Base-by-base conservation (phyloP, 2,113 vertebrate genomes). In the Silurus meridionalis region DNA sequence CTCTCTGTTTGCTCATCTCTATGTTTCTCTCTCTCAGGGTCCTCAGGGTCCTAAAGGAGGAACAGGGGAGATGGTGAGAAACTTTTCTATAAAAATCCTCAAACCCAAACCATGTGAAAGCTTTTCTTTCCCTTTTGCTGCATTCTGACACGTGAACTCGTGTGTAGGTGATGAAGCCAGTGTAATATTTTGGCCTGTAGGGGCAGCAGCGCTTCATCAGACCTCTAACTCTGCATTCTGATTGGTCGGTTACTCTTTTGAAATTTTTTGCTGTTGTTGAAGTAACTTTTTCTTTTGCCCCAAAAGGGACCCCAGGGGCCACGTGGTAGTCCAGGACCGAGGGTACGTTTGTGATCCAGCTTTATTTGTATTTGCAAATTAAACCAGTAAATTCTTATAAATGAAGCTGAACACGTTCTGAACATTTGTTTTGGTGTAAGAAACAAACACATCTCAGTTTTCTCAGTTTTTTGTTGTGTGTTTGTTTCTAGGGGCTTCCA, bases 11-110 rank as follows among this genome's bases (percentile, higher is more conserved):
- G 6, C 21, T 85, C 46, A 72, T 37, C 2, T 10, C 25, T 66
- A 60, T 53, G 21, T 79, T 23, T 85, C 50, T 89, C 82, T 85
- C 13, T 94, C 91, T 74, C 91, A 99, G 98, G 98, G 98, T 78
- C 93, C 87, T 0, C 95, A 94, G 92, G 98, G 98, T 88, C 95
- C 95, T 87, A 99, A 95, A 90, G 98, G 98, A 93, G 93, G 88
- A 86, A 90, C 90, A 85, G 98, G 98, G 78, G 97, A 97, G 96
- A 96, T 97, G 95, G 98, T 99, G 95, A 97, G 96, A 80, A 74
- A 60, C 55, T 7, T 52, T 63, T 25, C 6, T 64, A 52, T 11
- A 17, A 15, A 19, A 79, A 15, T 15, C 25, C 25, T 55, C 37
- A 81, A 48, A 6, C 9, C 14, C 17, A 72, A 19, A 72, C 28